Conservation (phyloP, 2,797 vertebrate species). For the Xiphophorus birchmanni region DNA sequence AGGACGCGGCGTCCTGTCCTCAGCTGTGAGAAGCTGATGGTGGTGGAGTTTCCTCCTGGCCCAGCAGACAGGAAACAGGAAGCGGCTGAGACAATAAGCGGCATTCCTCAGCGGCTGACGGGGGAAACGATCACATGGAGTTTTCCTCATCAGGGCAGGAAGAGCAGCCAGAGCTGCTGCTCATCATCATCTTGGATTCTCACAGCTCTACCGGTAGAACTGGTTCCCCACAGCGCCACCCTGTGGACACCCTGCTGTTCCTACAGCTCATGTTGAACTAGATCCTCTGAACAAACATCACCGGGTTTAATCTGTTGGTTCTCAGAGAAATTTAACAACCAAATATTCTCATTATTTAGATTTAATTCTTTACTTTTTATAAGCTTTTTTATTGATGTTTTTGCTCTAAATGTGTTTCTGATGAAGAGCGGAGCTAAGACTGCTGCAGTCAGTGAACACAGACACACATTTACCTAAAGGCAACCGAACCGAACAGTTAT, state of each 20-base stretch:
- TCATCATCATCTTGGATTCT: neutral
- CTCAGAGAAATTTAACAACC: neutral
- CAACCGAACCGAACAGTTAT: no score
- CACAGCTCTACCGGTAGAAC: neutral
- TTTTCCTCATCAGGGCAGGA: slow-evolving; percentile 47
- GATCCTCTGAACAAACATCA: neutral
- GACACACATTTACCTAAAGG: no score
- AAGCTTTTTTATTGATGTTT: no score
- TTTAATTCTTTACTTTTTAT: no score
- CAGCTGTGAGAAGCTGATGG: slow-evolving; percentile 58
- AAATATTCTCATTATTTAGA: neutral
- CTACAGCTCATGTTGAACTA: no score
- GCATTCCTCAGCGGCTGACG: slow-evolving; percentile 56
- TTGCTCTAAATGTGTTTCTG: no score
- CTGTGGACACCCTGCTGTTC: neutral
- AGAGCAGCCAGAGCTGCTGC: neutral
- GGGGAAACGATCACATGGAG: slow-evolving; percentile 55
- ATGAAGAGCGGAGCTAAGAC: no score
- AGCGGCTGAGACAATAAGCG: slow-evolving; percentile 79
- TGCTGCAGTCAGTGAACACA: no score
- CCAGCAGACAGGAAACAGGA: slow-evolving; percentile 80
- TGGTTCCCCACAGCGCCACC: neutral
- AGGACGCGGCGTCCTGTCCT: slow-evolving; percentile 39
- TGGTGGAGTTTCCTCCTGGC: slow-evolving; percentile 73
- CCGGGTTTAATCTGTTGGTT: neutral